phyloP scores from a whole-genome alignment of 2,797 vertebrate species.

The Craterocephalus amniculus region DNA sequence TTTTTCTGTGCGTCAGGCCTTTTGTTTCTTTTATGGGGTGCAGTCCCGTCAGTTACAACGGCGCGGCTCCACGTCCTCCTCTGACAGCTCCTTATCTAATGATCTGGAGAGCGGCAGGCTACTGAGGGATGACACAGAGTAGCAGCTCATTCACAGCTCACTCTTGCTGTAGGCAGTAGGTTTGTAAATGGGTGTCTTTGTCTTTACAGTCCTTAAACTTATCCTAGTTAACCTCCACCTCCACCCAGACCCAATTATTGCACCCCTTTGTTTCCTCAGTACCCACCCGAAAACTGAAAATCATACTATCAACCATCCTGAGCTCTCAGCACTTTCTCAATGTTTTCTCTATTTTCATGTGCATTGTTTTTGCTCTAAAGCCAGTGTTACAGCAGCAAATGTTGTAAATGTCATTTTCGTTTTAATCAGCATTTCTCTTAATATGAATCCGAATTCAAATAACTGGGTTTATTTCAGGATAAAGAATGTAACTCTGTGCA shows the following conservation, averaged over 20 bases:
- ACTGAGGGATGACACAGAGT: conserved; percentile 90
- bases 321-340: background rate
- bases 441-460: background rate
- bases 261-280: background rate
- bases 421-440: background rate
- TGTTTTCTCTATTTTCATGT: background rate
- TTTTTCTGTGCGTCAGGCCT: conserved; percentile 88
- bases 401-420: background rate
- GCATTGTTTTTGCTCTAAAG: background rate
- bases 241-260: conserved; percentile 6
- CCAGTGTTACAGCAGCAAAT: background rate
- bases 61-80: conserved; percentile 90
- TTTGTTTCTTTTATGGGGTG: conserved; percentile 97
- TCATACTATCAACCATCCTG: background rate
- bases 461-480: background rate
- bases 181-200: conserved; percentile 58
- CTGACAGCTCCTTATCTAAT: conserved; percentile 92
- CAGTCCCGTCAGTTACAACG: conserved; percentile 90
- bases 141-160: conserved; percentile 82
- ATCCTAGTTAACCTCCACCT: conserved; percentile 16
- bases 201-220: conserved; percentile 12
- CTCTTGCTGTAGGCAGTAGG: conserved; percentile 80
- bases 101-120: conserved; percentile 96
- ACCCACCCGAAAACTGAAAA: background rate
- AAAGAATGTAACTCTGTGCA: background rate